Conservation (phyloP, 2,888 invertebrate species). For the Boloria selene region DNA sequence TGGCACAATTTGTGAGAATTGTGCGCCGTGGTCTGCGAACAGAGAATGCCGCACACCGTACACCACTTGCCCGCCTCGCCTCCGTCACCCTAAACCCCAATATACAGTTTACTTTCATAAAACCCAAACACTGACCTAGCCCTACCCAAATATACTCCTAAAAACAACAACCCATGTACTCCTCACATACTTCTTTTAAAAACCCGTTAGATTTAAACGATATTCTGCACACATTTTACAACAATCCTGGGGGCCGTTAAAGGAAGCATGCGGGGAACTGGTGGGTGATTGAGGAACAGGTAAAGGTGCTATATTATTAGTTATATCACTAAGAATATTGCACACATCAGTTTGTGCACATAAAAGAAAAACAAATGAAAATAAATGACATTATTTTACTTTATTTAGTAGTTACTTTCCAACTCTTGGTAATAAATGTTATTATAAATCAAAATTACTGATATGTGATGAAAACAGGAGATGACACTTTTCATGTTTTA, state of each 20-base stretch:
- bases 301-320: slow-evolving; percentile 40
- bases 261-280: slow-evolving; percentile 79
- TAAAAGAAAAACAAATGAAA: slow-evolving; percentile 1
- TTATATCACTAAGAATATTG: slow-evolving; percentile 24
- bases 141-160: slow-evolving; percentile 51
- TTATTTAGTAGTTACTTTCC: background rate
- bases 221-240: slow-evolving; percentile 80
- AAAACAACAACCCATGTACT: slow-evolving; percentile 42
- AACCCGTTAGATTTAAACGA: slow-evolving; percentile 70
- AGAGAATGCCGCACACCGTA: slow-evolving; percentile 79
- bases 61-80: slow-evolving; percentile 76
- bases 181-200: slow-evolving; percentile 80
- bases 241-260: slow-evolving; percentile 70
- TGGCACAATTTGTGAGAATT: slow-evolving; percentile 81
- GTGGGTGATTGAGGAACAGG: slow-evolving; percentile 48
- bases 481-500: slow-evolving; percentile 37
- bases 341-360: slow-evolving; percentile 38
- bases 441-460: slow-evolving; percentile 1
- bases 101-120: slow-evolving; percentile 55
- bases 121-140: slow-evolving; percentile 28
- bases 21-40: slow-evolving; percentile 77
- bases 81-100: slow-evolving; percentile 80
- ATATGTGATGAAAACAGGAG: slow-evolving; percentile 32
- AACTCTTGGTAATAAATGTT: slow-evolving; percentile 6
- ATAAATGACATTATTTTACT: slow-evolving; percentile 14